Evolutionary conservation across 2,888 invertebrate species (phyloP).

Genomic region (Chrysina gloriosa): DNA sequence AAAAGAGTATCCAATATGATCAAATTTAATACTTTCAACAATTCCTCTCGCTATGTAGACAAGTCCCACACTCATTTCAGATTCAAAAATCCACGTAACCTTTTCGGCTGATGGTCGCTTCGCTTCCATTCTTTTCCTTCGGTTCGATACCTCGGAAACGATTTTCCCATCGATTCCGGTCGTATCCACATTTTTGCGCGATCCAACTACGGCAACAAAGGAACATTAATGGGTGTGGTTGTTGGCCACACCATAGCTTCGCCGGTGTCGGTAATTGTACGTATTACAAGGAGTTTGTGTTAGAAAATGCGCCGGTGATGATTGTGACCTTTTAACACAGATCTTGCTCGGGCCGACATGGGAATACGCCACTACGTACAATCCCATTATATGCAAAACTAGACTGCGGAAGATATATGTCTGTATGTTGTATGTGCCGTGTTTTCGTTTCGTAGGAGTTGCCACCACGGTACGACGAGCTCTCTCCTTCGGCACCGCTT

Average conservation of each 20-base stretch:
- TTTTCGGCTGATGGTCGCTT: not conserved
- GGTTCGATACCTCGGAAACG: slow-evolving; percentile 13
- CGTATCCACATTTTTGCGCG: slow-evolving; percentile 9
- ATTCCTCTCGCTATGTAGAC: too few relatives aligned
- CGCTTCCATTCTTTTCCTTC: slow-evolving; percentile 13
- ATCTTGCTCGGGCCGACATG: slow-evolving; percentile 40
- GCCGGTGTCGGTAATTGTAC: slow-evolving; percentile 28
- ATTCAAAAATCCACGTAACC: too few relatives aligned
- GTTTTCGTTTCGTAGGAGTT: slow-evolving; percentile 18
- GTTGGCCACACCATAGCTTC: not conserved
- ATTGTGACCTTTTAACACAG: slow-evolving; percentile 45
- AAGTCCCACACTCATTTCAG: too few relatives aligned
- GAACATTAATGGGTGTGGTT: slow-evolving; percentile 19
- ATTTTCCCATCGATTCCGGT: slow-evolving; percentile 15
- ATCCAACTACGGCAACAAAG: slow-evolving; percentile 14
- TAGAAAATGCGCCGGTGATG: slow-evolving; percentile 29
- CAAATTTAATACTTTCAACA: too few relatives aligned
- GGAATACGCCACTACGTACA: slow-evolving; percentile 42
- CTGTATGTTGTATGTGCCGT: not conserved
- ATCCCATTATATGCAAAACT: slow-evolving; percentile 46
- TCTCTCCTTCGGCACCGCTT: not conserved
- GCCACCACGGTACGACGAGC: slow-evolving; percentile 2
- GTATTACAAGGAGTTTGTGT: slow-evolving; percentile 24
- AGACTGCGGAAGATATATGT: slow-evolving; percentile 32
- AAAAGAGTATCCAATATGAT: too few relatives aligned